Evolutionary conservation across 2,113 vertebrate species (phyloP).

Genomic region (Lophotis ruficrista): DNA sequence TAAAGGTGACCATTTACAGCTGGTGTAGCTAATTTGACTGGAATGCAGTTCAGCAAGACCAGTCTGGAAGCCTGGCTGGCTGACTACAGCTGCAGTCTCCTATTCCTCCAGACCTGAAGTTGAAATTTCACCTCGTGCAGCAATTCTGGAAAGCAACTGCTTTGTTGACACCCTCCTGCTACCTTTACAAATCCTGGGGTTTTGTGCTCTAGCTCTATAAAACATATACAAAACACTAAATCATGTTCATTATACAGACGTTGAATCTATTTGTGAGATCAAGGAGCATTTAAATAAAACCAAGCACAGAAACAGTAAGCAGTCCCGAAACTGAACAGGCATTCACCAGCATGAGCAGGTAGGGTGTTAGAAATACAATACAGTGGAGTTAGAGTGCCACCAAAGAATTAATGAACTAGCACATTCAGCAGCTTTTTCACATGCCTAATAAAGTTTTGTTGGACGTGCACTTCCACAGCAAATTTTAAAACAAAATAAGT

Average conservation of each 20-base stretch:
- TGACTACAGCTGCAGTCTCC: not conserved
- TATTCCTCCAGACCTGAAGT: not conserved
- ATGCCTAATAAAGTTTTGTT: not conserved
- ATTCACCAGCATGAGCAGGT: not conserved
- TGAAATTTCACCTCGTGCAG: not conserved
- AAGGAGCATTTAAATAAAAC: not conserved
- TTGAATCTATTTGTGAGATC: not conserved
- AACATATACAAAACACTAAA: not conserved
- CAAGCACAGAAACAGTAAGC: not conserved
- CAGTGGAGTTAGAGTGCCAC: not conserved
- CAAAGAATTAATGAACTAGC: not conserved
- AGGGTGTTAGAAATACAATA: not conserved
- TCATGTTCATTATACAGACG: not conserved
- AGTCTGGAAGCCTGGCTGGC: not conserved
- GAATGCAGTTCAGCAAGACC: slow-evolving; percentile 36
- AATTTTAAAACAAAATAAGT: not conserved
- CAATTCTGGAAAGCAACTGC: not conserved
- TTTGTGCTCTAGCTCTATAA: not conserved
- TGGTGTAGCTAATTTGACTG: not conserved
- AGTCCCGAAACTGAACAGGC: not conserved
- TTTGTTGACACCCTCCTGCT: not conserved
- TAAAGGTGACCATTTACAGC: not conserved
- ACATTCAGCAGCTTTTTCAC: not conserved
- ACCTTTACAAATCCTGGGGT: not conserved
- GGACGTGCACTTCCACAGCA: not conserved